Evolutionary conservation across 2,797 vertebrate species (phyloP).

Genomic region (Trichosurus vulpecula): DNA sequence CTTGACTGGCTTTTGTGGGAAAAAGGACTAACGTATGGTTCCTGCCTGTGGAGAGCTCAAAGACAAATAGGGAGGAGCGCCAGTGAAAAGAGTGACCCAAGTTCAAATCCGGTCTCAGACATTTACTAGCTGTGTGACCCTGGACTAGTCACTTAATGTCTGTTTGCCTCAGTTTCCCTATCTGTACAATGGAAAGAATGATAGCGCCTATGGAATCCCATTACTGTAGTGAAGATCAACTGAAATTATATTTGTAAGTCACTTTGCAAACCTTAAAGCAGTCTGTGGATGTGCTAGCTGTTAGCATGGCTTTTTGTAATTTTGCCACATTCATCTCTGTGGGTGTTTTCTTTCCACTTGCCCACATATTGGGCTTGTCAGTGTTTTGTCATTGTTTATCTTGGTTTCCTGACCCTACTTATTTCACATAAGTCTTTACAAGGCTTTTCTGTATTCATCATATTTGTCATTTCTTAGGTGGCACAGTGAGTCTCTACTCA

Average conservation of each 20-base stretch:
- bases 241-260: background rate
- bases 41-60: background rate
- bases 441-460: background rate
- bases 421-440: background rate
- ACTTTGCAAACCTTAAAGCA: background rate
- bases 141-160: background rate
- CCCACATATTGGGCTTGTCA: too few relatives aligned
- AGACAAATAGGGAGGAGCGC: background rate
- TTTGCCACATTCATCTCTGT: background rate
- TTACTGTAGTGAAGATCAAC: background rate
- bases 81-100: background rate
- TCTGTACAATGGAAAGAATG: background rate
- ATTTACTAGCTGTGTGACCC: background rate
- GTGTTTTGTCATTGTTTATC: background rate
- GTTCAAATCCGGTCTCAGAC: background rate
- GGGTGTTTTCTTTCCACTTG: background rate
- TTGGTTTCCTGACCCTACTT: background rate
- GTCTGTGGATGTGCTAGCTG: background rate
- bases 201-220: background rate
- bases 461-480: background rate
- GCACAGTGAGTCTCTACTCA: too few relatives aligned
- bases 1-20: background rate
- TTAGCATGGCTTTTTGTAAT: background rate
- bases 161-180: background rate
- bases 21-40: background rate